These are phyloP conservation scores for Coturnix japonica DNA, from an alignment of 2,113 vertebrate genomes.

Conservation along the genomic window DNA sequence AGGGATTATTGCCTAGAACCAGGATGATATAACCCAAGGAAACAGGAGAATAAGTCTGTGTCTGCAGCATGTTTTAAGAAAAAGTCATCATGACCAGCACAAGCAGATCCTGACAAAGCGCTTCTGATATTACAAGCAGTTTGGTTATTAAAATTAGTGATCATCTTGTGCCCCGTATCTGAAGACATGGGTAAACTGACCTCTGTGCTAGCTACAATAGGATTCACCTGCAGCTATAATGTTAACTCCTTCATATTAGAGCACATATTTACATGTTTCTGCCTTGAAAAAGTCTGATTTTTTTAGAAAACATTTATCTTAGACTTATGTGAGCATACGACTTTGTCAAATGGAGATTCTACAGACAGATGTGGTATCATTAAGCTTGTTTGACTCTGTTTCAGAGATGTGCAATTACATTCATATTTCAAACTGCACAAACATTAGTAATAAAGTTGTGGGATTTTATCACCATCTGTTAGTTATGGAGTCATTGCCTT, in stretches of 20 bases:
- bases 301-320: not conserved
- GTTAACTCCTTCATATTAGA: not conserved
- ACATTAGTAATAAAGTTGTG: not conserved
- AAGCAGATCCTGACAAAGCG: not conserved
- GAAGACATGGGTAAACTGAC: too few relatives aligned
- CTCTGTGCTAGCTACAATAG: fast-evolving
- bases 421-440: slow-evolving; percentile 34
- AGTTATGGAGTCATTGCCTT: not conserved
- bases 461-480: slow-evolving; percentile 53
- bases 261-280: not conserved
- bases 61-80: not conserved
- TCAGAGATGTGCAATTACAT: slow-evolving; percentile 11
- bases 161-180: not conserved
- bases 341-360: slow-evolving; percentile 1
- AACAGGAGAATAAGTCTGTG: not conserved
- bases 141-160: not conserved
- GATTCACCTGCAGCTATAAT: not conserved
- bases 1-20: not conserved
- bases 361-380: not conserved
- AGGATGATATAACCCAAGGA: not conserved
- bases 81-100: fast-evolving
- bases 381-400: slow-evolving; percentile 2
- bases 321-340: not conserved
- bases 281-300: not conserved
- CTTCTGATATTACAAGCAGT: not conserved